phyloP scores from a whole-genome alignment of 2,888 invertebrate species.

The Callinectes sapidus region DNA sequence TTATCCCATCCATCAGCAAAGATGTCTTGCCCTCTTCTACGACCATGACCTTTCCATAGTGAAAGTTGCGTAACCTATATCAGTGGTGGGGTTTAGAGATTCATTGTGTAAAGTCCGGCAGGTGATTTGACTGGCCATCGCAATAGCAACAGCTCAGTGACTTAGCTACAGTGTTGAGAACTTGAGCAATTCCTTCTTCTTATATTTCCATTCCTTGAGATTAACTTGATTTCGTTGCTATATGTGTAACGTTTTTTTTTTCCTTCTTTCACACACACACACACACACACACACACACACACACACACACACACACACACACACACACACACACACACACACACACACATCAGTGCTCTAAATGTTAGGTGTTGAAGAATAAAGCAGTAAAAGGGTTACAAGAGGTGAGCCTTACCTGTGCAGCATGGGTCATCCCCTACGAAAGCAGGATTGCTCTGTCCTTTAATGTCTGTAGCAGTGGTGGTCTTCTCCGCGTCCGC shows the following conservation, averaged over 20 bases:
- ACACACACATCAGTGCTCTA: background rate
- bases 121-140: too few species aligned
- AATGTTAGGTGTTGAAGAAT: background rate
- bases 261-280: conserved; percentile 16
- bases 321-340: conserved; percentile 3
- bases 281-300: conserved; percentile 35
- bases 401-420: background rate
- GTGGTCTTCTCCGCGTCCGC: background rate
- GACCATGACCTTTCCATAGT: too few species aligned
- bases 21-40: too few species aligned
- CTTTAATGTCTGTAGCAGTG: background rate
- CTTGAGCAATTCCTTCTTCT: too few species aligned
- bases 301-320: conserved; percentile 37
- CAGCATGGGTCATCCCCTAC: conserved; percentile 38
- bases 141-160: too few species aligned
- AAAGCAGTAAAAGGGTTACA: background rate
- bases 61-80: too few species aligned
- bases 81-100: too few species aligned
- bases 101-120: too few species aligned
- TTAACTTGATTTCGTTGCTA: too few species aligned
- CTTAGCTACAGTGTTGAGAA: too few species aligned
- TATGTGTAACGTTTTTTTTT: background rate
- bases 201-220: too few species aligned
- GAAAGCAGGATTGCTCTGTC: conserved; percentile 49
- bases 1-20: too few species aligned